These are phyloP conservation scores for Omphaloscelis lunosa DNA, from an alignment of 2,888 invertebrate species.

Conservation along the genomic window DNA sequence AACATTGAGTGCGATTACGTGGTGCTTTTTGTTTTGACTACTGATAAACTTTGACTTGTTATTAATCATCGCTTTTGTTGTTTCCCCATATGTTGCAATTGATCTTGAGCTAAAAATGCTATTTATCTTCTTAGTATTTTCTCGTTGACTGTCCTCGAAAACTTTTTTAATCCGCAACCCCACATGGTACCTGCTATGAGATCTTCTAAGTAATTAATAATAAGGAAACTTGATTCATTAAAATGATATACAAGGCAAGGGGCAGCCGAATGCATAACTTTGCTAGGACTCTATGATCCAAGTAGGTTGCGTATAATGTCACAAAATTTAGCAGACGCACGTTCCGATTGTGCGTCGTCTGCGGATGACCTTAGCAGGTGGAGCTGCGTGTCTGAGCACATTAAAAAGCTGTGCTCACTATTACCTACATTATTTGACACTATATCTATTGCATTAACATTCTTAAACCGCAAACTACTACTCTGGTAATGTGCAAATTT, in stretches of 20 bases:
- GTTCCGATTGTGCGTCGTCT: background rate
- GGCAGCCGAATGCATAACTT: background rate
- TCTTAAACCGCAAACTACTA: background rate
- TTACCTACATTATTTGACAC: background rate
- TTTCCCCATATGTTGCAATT: slow-evolving; percentile 19
- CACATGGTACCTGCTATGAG: background rate
- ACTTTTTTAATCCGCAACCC: background rate
- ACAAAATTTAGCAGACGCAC: background rate
- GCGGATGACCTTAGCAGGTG: slow-evolving; percentile 20
- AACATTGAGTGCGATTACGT: slow-evolving; percentile 12
- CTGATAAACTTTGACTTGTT: slow-evolving; percentile 42
- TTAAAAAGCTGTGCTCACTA: background rate
- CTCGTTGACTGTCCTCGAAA: background rate
- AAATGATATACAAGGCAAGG: background rate
- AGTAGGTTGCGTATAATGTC: background rate
- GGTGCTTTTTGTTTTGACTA: slow-evolving; percentile 9
- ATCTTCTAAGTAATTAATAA: background rate
- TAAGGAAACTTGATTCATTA: background rate
- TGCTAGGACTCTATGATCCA: background rate
- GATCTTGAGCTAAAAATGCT: slow-evolving; percentile 12
- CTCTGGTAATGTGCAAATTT: background rate
- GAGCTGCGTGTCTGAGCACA: slow-evolving; percentile 24
- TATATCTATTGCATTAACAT: background rate
- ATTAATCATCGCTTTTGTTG: slow-evolving; percentile 3
- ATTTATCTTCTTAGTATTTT: background rate